Percentiles rank a stretch among this genome's conserved stretches.
Conservation (phyloP, 2,113 vertebrate species). For the Tragelaphus scriptus region DNA sequence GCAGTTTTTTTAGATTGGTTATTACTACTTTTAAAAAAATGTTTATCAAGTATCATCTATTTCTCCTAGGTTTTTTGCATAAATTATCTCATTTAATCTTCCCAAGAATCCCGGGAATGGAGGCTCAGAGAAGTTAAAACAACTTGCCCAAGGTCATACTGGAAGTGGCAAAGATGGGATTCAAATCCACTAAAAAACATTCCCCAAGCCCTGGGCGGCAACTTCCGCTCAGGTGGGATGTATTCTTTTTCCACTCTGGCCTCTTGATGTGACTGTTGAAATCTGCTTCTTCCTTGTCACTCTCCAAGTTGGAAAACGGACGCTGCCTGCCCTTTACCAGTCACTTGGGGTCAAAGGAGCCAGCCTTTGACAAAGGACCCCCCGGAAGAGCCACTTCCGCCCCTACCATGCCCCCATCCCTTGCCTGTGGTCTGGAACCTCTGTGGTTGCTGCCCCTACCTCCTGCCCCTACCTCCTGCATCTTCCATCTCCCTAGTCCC, state of each 20-base stretch:
- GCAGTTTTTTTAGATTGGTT: not conserved
- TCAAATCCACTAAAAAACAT: not conserved
- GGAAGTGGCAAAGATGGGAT: not conserved
- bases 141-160: not conserved
- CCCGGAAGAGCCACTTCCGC: not conserved
- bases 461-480: not conserved
- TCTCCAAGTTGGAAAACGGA: not conserved
- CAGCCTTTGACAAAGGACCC: not conserved
- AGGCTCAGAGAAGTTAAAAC: not conserved
- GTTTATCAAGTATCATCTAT: not conserved
- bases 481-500: not conserved
- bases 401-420: accelerated
- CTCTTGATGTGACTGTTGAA: not conserved
- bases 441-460: not conserved
- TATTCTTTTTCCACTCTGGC: not conserved
- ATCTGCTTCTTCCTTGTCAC: not conserved
- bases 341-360: not conserved
- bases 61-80: not conserved
- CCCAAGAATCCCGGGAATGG: not conserved
- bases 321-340: not conserved
- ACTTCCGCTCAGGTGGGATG: not conserved
- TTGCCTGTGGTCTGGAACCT: not conserved
- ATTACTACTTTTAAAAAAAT: not conserved
- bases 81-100: not conserved
- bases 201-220: not conserved